Conservation (phyloP, 2,113 vertebrate genomes). For the Lynx canadensis region DNA sequence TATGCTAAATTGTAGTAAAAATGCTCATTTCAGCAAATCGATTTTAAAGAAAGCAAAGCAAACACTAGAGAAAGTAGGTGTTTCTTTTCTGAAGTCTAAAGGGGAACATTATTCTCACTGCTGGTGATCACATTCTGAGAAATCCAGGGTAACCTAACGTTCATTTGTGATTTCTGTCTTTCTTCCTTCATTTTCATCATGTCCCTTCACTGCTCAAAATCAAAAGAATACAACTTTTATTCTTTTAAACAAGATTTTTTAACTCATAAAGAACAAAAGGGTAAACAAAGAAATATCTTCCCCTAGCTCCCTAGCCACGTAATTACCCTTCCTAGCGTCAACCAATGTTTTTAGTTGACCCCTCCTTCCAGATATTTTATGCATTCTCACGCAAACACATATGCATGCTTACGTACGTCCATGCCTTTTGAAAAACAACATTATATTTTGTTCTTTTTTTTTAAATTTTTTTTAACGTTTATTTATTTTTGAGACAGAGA, state of each 20-base stretch:
- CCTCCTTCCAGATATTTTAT: neutral
- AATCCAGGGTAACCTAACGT: neutral
- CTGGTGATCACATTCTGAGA: neutral
- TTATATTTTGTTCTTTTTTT: neutral
- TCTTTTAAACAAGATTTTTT: slow-evolving; percentile 4
- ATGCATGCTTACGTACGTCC: neutral
- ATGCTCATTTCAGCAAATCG: neutral
- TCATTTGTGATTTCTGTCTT: neutral
- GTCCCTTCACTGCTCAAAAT: neutral
- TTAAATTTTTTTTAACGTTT: too few species aligned
- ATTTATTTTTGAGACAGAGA: too few species aligned
- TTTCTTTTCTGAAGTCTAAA: neutral
- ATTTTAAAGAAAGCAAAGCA: slow-evolving; percentile 7
- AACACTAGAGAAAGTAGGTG: neutral
- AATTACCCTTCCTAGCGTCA: neutral
- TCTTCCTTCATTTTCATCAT: neutral
- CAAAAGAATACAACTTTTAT: neutral
- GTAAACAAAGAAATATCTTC: neutral
- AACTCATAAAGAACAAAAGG: neutral
- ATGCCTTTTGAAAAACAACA: neutral
- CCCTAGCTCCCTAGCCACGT: neutral
- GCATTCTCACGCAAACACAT: neutral
- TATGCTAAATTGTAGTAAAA: neutral
- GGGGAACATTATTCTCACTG: neutral
- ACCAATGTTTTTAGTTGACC: neutral